phyloP scores from a whole-genome alignment of 2,797 vertebrate species.

The Cheirogaleus major region DNA sequence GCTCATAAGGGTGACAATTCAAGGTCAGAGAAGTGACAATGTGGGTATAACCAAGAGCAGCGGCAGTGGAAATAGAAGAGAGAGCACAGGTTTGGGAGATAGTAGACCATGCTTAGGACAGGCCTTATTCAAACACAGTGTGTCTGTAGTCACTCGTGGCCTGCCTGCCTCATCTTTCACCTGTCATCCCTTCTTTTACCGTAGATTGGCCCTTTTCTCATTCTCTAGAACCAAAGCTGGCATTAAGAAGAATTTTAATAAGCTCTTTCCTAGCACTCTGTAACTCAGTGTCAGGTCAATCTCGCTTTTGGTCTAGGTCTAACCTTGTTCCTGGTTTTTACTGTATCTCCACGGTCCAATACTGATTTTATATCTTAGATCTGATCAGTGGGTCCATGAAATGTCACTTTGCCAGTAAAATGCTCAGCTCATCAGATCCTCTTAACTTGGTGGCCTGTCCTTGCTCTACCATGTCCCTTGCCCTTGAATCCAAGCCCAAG shows the following conservation, averaged over 20 bases:
- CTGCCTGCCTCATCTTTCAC: not conserved
- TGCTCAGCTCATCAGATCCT: not conserved
- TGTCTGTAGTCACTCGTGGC: not conserved
- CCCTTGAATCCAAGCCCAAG: not conserved
- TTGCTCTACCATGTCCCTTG: not conserved
- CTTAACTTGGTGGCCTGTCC: not conserved
- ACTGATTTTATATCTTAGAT: not conserved
- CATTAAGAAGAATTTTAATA: not conserved
- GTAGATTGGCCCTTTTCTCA: not conserved
- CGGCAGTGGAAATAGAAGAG: not conserved
- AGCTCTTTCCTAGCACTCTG: not conserved
- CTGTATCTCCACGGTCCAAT: not conserved
- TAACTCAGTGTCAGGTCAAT: not conserved
- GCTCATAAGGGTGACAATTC: not conserved
- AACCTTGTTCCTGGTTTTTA: not conserved
- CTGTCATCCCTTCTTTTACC: not conserved
- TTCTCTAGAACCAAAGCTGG: not conserved
- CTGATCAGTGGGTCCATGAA: not conserved
- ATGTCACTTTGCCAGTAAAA: not conserved
- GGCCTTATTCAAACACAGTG: not conserved
- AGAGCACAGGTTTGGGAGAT: not conserved
- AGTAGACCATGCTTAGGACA: not conserved
- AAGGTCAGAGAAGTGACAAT: not conserved
- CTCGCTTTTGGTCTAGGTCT: not conserved
- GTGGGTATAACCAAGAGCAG: not conserved